Base-by-base conservation (phyloP, 2,797 vertebrate genomes). In the Rhinogobio ventralis region DNA sequence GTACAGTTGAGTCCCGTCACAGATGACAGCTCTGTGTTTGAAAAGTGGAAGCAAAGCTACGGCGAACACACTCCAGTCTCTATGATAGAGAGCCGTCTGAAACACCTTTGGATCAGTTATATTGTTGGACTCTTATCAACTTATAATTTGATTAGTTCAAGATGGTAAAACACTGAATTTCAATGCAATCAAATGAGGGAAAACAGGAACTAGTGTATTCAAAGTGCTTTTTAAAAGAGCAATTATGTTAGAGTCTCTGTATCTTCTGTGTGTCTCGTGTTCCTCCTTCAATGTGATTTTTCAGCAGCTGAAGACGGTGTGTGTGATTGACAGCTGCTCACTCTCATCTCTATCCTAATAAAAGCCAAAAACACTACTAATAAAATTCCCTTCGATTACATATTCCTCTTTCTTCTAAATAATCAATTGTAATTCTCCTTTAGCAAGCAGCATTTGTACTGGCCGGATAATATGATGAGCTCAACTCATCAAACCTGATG, bases 1-100 rank as follows among this genome's bases (percentile, higher is more conserved):
- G 89, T 90, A 85, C 77, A 91, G 88, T 91, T 77, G 33, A 88
- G 84, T 86, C 90, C 84, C 4, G 72, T 64, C 83, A 79, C 87
- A 71, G 51, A 69, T 19, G 57, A 89, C 82, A 53, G 39, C 72
- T 49, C 68, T 23, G 13, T n/a, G 8, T 17, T 10, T 13, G 39
- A 67, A 25, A 36, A 42, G 36, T 69, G 67, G 39, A 67, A 33
- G 62, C 64, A 20, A 36, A 67, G 30, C 64, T 20, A 36, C 64
- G 1, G 20, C 20, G 23, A 42, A 69, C 67, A 69, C 23, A 11
- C 67, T 39, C 67, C 23, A 42, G 67, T 6, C 36, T 69, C 67
- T n/a, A 23, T 39, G 39, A 36, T 8, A 66, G 14, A 33, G 30
- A 64, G 14, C 25, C 25, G 14, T 30, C 13, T 7, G 14, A 30